Evolutionary conservation across 64 coral and sea anemone genomes (phyloP), one percentile per base, ranked within the genome.

Genomic region (Actinia equina): DNA sequence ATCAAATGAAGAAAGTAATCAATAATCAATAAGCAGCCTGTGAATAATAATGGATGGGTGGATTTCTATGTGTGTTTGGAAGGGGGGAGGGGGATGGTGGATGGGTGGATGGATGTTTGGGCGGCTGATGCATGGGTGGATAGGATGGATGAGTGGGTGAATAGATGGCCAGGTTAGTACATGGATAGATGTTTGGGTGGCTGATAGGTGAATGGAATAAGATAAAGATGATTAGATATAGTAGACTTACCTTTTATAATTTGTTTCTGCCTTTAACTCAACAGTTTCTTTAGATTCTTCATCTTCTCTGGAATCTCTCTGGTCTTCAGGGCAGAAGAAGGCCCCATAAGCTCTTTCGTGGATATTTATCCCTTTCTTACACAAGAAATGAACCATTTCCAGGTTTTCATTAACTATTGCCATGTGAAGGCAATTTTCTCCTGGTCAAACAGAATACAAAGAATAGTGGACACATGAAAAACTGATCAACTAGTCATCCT

Each of bases 321-420:
- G 94, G 82, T 97, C 94, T 44, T 97, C 94, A 51, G 94, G 94
- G 22, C 91, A 93, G 44, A 97, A 97, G 67, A 97, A 97, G 37
- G 94, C 91, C 13, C 94, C 94, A 65, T 91, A 97, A 20, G 94
- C 94, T n/a, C 94, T 86, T 58, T 97, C 91, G 67, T 97, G 94
- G 59, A 97, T 88, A 57, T 97, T 65, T 17, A 90, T 90, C 59
- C 94, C 91, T 81, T 88, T 77, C 43, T 84, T 90, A 82, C 94
- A 97, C 57, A 97, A 86, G 63, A 88, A 85, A 44, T 97, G 94
- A n/a, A 97, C 91, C 94, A 97, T 93, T 60, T 74, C 84, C 43
- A 93, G 86, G 61, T 93, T 87, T 78, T 61, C 92, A 84, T 97
- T 97, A 20, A 91, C 94, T 70, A 97, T 93, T 59, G 94, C 94